Percentiles rank a stretch among this genome's conserved stretches.
These are phyloP conservation scores for Drosophila lacteicornis DNA, from an alignment of 1,140 invertebrate genomes.

Conservation along the genomic window DNA sequence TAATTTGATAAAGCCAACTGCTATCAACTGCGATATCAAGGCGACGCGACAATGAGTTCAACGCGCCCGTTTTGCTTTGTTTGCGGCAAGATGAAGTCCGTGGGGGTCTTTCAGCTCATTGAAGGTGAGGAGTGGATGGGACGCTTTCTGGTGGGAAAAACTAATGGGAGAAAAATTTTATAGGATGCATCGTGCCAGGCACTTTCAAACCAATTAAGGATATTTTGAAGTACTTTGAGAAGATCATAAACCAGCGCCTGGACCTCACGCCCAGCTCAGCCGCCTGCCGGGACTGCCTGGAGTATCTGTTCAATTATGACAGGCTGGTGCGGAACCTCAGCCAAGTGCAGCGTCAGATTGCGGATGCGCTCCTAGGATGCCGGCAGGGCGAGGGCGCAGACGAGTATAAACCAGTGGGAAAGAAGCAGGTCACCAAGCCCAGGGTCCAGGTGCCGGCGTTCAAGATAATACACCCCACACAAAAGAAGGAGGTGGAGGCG, in stretches of 20 bases:
- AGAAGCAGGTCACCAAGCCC: conserved; percentile 28
- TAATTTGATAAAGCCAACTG: conserved; percentile 13
- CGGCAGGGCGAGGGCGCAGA: conserved; percentile 39
- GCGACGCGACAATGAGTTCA: conserved; percentile 53
- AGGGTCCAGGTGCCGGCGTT: conserved; percentile 32
- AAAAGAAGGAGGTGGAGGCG: not conserved
- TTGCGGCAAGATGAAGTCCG: conserved; percentile 65
- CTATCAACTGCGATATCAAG: not conserved
- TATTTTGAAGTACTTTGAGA: conserved; percentile 69
- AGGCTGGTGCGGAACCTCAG: conserved; percentile 65
- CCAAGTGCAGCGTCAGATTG: conserved; percentile 69
- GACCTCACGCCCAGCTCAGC: conserved; percentile 55
- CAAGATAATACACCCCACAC: conserved; percentile 20
- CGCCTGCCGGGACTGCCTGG: conserved; percentile 63
- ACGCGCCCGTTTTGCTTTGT: conserved; percentile 66
- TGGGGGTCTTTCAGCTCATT: conserved; percentile 69
- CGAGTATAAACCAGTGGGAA: conserved; percentile 12
- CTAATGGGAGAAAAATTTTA: conserved; percentile 10
- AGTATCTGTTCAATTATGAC: conserved; percentile 70
- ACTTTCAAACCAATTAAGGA: conserved; percentile 75
- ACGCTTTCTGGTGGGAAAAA: not conserved
- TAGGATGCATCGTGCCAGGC: conserved; percentile 70
- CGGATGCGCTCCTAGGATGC: conserved; percentile 56
- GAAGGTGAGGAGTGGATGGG: conserved; percentile 38
- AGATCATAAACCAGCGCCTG: conserved; percentile 67